Conservation (phyloP, 53 echinoderm and acorn worm genomes). For the Antedon mediterranea region DNA sequence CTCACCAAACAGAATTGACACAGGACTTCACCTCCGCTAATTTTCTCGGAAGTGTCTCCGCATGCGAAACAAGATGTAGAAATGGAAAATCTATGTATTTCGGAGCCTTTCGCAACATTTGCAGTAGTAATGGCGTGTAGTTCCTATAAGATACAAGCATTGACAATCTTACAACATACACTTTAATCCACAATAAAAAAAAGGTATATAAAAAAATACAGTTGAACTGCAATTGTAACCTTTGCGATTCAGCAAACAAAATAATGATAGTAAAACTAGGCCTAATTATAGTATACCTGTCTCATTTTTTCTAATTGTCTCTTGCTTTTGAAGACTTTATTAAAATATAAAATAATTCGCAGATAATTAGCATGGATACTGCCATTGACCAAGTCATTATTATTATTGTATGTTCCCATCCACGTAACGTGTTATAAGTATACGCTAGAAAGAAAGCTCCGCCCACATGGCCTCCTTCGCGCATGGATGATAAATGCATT, state of each 20-base stretch:
- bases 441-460: neutral
- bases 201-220: no score
- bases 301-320: neutral
- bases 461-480: neutral
- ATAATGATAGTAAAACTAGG: no score
- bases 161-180: no score
- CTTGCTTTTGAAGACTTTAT: no score
- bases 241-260: no score
- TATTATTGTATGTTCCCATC: neutral
- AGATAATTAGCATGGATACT: no score
- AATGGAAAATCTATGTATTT: neutral
- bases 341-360: no score
- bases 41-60: neutral
- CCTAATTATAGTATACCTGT: no score
- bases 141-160: no score
- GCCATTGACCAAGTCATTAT: no score
- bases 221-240: no score
- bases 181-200: no score
- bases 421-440: neutral
- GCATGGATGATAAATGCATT: neutral
- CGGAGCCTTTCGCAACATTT: neutral
- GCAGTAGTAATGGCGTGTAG: neutral
- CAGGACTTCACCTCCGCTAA: neutral
- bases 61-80: neutral
- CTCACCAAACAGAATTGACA: neutral